Conservation (phyloP, 2,797 vertebrate species). For the Macrochelys suwanniensis region DNA sequence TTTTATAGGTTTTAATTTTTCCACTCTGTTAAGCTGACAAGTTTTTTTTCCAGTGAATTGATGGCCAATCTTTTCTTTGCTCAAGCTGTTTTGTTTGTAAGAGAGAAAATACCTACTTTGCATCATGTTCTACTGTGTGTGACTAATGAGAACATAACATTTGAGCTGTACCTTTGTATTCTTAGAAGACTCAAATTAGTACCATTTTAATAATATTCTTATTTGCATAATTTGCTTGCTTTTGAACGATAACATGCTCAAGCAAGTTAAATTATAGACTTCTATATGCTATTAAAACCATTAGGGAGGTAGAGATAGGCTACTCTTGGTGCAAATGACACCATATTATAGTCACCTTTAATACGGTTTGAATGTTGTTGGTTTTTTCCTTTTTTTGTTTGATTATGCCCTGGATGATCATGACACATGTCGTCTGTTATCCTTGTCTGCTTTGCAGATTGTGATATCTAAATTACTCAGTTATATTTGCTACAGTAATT, state of each 20-base stretch:
- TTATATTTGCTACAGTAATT: fast-evolving
- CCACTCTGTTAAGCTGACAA: conserved; percentile 52
- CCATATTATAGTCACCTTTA: neutral
- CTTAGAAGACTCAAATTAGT: conserved; percentile 63
- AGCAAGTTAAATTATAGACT: conserved; percentile 60
- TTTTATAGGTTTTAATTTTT: too few species aligned
- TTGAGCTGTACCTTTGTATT: conserved; percentile 45
- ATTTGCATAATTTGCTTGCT: conserved; percentile 61
- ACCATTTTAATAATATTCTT: conserved; percentile 65
- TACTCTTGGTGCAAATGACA: conserved; percentile 16
- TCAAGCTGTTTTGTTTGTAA: conserved; percentile 46
- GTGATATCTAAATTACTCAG: neutral
- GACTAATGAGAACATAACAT: conserved; percentile 36
- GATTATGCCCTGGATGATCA: neutral
- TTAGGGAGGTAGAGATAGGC: neutral
- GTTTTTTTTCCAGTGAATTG: neutral
- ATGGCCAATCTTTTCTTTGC: conserved; percentile 47
- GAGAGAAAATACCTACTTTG: conserved; percentile 62
- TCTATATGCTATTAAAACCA: conserved; percentile 19
- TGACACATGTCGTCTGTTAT: neutral
- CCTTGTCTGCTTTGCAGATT: neutral
- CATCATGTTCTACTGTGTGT: conserved; percentile 41
- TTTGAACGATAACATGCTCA: conserved; percentile 37
- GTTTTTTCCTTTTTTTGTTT: neutral
- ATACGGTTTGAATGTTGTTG: neutral